A percentile compares a stretch with the other conserved stretches of the same genome.
phyloP scores from a whole-genome alignment of 1,140 invertebrate species.

The Elymnias hypermnestra region DNA sequence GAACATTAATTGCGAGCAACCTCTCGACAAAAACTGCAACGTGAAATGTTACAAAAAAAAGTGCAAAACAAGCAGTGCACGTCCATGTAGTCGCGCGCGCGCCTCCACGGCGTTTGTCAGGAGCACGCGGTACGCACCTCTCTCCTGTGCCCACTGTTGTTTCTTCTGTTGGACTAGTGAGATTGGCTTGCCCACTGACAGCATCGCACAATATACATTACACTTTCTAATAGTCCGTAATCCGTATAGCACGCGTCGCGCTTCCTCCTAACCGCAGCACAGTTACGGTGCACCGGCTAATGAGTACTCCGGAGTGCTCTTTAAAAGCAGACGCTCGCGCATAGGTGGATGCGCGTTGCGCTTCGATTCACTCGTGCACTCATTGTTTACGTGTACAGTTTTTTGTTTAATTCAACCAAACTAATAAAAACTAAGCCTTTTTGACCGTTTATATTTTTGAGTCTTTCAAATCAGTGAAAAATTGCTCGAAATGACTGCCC shows the following conservation, averaged over 20 bases:
- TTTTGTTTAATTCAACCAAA: conserved; percentile 28
- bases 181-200: conserved; percentile 69
- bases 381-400: conserved; percentile 46
- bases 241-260: conserved; percentile 59
- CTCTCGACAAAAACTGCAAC: conserved; percentile 34
- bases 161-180: conserved; percentile 84
- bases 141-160: conserved; percentile 85
- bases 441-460: no score
- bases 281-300: conserved; percentile 67
- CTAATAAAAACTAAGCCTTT: conserved; percentile 34
- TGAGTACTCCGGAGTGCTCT: conserved; percentile 54
- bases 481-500: conserved; percentile 16
- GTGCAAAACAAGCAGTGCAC: conserved; percentile 10
- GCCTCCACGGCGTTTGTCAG: conserved; percentile 1
- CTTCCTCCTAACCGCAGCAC: conserved; percentile 42
- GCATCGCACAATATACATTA: conserved; percentile 68
- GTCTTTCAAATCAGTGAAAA: no score
- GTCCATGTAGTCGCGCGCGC: neutral
- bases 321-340: conserved; percentile 62
- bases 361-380: conserved; percentile 59
- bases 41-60: conserved; percentile 43
- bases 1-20: conserved; percentile 6
- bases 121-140: conserved; percentile 74
- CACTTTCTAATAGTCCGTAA: conserved; percentile 69
- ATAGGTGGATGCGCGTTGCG: conserved; percentile 53